Base-by-base conservation (phyloP, 2,113 vertebrate genomes). In the Phylloscopus trochiloides region DNA sequence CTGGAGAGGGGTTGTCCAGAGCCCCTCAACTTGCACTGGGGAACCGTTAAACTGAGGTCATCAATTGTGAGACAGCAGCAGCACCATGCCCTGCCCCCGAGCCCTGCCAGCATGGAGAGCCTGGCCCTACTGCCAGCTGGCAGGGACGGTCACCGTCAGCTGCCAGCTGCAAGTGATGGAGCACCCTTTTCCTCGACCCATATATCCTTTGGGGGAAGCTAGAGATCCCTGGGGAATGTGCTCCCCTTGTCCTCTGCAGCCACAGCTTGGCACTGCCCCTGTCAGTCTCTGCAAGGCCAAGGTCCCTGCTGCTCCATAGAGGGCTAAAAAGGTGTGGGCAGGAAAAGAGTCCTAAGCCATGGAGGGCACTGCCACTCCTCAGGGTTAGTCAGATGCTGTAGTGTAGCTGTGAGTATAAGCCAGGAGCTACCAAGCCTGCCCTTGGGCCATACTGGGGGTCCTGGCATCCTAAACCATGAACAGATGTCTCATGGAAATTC, bases 171-270 rank as follows among this genome's bases (percentile, higher is more conserved):
- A 74, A 95, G 96, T 0, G 98, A 99, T 0, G 78, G 95, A 16
- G 97, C 85, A 45, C 95, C 98, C 67, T 98, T 98, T 61, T 88
- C 98, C 95, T 97, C 98, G 1, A 97, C 98, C 94, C 98, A 98
- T 83, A 98, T 99, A 99, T 99, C 99, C 99, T 99, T 99, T 99
- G 79, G 38, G 38, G 14, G 18, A 11, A 80, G 31, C 32, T 61
- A 43, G 22, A 31, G 19, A 5, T 54, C 36, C 29, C 22, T 72
- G 28, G 26, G 48, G 18, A 40, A 25, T 11, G 9, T 58, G 25
- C 8, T 74, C 8, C 76, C 42, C 25, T 66, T 50, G 28, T 66
- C 36, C 50, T 91, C 36, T 12, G 2, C 17, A 76, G 50, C 52
- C 55, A 66, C 28, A 88, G 47, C 70, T 74, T 10, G 6, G 47